A percentile compares a stretch with the other conserved stretches of the same genome.
Conservation (phyloP, 2,888 invertebrate genomes). For the Polylopha cassiicola region DNA sequence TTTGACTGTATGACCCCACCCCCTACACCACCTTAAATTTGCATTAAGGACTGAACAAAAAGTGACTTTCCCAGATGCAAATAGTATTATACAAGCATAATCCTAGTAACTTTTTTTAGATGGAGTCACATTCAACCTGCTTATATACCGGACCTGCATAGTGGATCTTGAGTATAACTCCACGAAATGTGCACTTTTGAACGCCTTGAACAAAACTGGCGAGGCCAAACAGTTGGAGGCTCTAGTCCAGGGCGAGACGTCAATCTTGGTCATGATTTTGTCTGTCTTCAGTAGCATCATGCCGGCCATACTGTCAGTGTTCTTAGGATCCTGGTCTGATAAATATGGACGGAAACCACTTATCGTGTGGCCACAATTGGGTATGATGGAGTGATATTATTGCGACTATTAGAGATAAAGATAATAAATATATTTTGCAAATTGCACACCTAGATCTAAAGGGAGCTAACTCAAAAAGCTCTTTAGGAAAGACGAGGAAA, state of each 20-base stretch:
- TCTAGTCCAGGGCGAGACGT: slow-evolving; percentile 74
- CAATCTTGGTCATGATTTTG: slow-evolving; percentile 73
- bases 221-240: slow-evolving; percentile 23
- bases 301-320: slow-evolving; percentile 78
- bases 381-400: too few species aligned
- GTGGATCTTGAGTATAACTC: slow-evolving; percentile 21
- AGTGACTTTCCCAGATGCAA: slow-evolving; percentile 5
- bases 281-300: slow-evolving; percentile 75
- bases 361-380: slow-evolving; percentile 67
- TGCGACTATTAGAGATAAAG: too few species aligned
- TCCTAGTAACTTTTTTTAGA: slow-evolving; percentile 16
- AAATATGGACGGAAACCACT: slow-evolving; percentile 81
- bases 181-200: slow-evolving; percentile 19
- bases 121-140: slow-evolving; percentile 21
- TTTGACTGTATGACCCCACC: too few species aligned
- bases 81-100: background rate
- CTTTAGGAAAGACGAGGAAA: too few species aligned
- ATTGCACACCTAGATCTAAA: too few species aligned
- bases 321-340: slow-evolving; percentile 84
- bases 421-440: too few species aligned
- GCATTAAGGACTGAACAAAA: too few species aligned
- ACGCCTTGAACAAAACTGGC: slow-evolving; percentile 17
- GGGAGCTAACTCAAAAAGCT: too few species aligned
- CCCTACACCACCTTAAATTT: too few species aligned
- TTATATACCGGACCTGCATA: slow-evolving; percentile 22